Evolutionary conservation across 2,888 invertebrate genomes (phyloP).

Genomic region (Torymus tubicola): DNA sequence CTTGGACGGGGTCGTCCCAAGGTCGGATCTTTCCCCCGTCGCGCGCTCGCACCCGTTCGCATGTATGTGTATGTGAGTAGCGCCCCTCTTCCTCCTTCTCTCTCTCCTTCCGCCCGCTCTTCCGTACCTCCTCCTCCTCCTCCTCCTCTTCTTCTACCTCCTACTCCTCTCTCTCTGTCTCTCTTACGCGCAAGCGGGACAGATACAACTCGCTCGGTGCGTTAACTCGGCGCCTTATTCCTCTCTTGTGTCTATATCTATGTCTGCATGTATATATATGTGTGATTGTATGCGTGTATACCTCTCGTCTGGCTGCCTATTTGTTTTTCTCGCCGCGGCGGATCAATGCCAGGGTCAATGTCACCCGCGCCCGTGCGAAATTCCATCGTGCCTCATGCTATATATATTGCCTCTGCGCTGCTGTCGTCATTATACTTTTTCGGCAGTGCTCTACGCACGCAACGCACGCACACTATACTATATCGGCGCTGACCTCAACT

Average conservation of each 20-base stretch:
- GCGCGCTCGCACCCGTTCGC: conserved; percentile 52
- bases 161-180: conserved; percentile 56
- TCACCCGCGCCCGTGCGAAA: conserved; percentile 62
- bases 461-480: too few relatives aligned
- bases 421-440: conserved; percentile 41
- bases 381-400: conserved; percentile 25
- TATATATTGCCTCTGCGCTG: too few relatives aligned
- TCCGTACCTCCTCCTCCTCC: conserved; percentile 10
- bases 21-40: conserved; percentile 65
- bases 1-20: conserved; percentile 69
- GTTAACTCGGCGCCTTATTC: conserved; percentile 10
- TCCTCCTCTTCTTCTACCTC: conserved; percentile 39
- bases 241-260: neutral
- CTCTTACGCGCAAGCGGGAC: neutral
- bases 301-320: conserved; percentile 8
- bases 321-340: conserved; percentile 9
- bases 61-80: too few relatives aligned
- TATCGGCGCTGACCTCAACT: too few relatives aligned
- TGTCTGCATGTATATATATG: neutral
- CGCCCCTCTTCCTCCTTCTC: conserved; percentile 51
- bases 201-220: neutral
- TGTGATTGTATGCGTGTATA: neutral
- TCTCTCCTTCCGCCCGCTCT: conserved; percentile 39
- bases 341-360: conserved; percentile 75
- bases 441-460: too few relatives aligned